Evolutionary conservation across 1,140 invertebrate species (phyloP).

Genomic region (Heliconius eleuchia): DNA sequence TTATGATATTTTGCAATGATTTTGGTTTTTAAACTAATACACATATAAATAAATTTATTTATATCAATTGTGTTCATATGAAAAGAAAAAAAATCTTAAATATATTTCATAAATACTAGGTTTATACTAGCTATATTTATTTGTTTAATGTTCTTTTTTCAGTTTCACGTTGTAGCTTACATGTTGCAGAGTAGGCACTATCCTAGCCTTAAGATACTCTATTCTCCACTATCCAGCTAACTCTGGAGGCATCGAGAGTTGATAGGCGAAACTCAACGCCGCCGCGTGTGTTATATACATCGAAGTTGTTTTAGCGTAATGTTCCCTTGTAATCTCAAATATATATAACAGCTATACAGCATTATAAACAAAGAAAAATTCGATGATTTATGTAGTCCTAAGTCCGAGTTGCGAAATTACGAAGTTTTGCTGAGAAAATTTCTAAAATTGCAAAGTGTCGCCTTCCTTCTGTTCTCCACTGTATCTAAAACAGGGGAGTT

Average conservation of each 20-base stretch:
- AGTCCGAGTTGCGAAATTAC: constrained; percentile 60
- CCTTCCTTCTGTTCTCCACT: constrained; percentile 53
- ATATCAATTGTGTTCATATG: too few relatives aligned
- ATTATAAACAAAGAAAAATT: constrained; percentile 44
- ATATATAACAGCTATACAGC: constrained; percentile 21
- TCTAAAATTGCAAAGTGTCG: constrained; percentile 74
- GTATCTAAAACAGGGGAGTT: constrained; percentile 58
- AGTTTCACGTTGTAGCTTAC: neutral
- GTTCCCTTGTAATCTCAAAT: neutral
- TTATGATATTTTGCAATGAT: neutral
- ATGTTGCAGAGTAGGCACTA: too few relatives aligned
- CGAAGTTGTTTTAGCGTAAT: neutral
- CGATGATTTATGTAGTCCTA: constrained; percentile 65
- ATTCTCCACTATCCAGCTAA: too few relatives aligned
- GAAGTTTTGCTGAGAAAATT: constrained; percentile 65
- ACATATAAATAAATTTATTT: too few relatives aligned
- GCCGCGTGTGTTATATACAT: neutral
- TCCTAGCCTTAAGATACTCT: too few relatives aligned
- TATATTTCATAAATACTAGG: too few relatives aligned
- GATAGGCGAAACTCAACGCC: too few relatives aligned
- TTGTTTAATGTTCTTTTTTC: too few relatives aligned
- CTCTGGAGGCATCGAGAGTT: too few relatives aligned
- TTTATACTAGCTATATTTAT: too few relatives aligned
- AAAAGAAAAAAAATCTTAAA: too few relatives aligned
- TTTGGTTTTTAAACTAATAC: too few relatives aligned